Conservation (phyloP, 2,888 invertebrate species). For the Dione juno region DNA sequence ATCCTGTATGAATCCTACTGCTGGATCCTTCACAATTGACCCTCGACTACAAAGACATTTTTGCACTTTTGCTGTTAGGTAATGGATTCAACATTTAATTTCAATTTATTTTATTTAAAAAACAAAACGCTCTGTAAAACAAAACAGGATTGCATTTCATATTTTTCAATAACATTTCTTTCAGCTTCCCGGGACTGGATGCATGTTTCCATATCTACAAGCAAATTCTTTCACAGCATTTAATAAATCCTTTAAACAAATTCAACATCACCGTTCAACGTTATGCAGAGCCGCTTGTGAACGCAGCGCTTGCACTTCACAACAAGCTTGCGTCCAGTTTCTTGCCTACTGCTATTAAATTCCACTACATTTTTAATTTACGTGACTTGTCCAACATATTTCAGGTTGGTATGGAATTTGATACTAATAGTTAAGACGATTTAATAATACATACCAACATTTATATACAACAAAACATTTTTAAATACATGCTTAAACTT, state of each 20-base stretch:
- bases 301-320: slow-evolving; percentile 90
- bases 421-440: neutral
- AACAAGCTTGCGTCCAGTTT: slow-evolving; percentile 89
- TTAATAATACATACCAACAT: neutral
- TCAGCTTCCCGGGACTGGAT: slow-evolving; percentile 91
- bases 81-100: too few relatives aligned
- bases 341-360: slow-evolving; percentile 96
- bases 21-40: slow-evolving; percentile 97
- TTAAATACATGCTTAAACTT: neutral
- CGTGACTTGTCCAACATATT: slow-evolving; percentile 97
- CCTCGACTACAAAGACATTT: slow-evolving; percentile 94
- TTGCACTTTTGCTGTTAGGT: slow-evolving; percentile 93
- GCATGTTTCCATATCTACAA: slow-evolving; percentile 93
- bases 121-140: too few relatives aligned
- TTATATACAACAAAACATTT: neutral
- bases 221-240: slow-evolving; percentile 91
- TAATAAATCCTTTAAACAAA: slow-evolving; percentile 86
- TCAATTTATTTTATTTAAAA: too few relatives aligned
- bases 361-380: slow-evolving; percentile 97
- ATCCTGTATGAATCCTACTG: slow-evolving; percentile 98
- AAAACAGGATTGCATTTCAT: too few relatives aligned
- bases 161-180: slow-evolving; percentile 6
- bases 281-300: slow-evolving; percentile 85
- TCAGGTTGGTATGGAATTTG: slow-evolving; percentile 84
- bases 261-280: slow-evolving; percentile 85